These are phyloP conservation scores for Crioceris asparagi DNA, from an alignment of 2,888 invertebrate species.

Conservation along the genomic window DNA sequence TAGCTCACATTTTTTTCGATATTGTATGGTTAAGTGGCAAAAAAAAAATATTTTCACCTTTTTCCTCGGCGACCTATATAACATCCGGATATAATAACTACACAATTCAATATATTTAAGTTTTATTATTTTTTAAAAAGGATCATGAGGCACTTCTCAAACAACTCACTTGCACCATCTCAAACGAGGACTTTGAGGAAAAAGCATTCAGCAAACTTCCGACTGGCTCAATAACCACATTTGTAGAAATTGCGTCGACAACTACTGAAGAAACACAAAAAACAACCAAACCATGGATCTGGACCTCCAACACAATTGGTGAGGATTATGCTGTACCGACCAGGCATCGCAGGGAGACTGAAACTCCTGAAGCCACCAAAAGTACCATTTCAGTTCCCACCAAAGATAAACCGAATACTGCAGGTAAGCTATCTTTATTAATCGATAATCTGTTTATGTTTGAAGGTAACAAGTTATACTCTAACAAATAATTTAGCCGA, in stretches of 20 bases:
- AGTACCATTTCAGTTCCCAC: conserved; percentile 14
- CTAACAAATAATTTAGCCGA: no score
- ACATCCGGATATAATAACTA: no score
- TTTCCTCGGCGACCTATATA: no score
- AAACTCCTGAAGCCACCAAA: conserved; percentile 27
- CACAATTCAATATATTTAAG: no score
- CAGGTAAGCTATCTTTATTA: no score
- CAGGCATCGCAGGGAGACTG: conserved; percentile 37
- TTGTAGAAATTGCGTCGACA: conserved; percentile 9
- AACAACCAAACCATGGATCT: conserved; percentile 31
- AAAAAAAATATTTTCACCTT: no score
- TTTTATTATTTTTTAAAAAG: conserved; percentile 31
- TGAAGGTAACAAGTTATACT: no score
- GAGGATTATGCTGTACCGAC: conserved; percentile 35
- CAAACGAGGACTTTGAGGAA: conserved; percentile 29
- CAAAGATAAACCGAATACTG: conserved; percentile 3
- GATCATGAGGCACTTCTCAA: conserved; percentile 50
- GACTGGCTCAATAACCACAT: conserved; percentile 10
- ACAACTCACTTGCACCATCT: conserved; percentile 47
- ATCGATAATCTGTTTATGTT: no score
- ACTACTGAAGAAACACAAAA: conserved; percentile 12
- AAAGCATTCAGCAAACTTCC: conserved; percentile 21
- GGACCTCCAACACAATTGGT: conserved; percentile 37
- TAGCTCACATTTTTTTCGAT: no score
- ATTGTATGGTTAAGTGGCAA: no score